Percentiles rank a stretch among this genome's conserved stretches.
phyloP scores from a whole-genome alignment of 1,140 invertebrate genomes.

The Pseudomyrmex concolor region DNA sequence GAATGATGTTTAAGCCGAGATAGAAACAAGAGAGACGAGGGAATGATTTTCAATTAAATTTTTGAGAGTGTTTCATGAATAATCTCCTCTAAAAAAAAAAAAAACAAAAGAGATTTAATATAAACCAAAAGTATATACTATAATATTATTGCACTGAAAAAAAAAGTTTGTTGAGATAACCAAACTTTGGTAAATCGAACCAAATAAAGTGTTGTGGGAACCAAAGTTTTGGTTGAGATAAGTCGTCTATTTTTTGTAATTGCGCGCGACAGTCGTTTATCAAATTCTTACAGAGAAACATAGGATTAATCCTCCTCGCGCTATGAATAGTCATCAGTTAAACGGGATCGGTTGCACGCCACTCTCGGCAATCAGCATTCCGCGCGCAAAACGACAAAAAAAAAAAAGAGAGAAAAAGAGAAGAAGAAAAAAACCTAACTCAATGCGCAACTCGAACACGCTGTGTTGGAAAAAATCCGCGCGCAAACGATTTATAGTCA shows the following conservation, averaged over 20 bases:
- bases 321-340: slow-evolving; percentile 23
- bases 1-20: slow-evolving; percentile 15
- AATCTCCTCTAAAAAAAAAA: background rate
- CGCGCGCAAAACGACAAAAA: background rate
- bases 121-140: too few relatives aligned
- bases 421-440: background rate
- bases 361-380: background rate
- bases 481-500: slow-evolving; percentile 23
- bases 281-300: background rate
- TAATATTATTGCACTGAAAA: too few relatives aligned
- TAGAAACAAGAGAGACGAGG: background rate
- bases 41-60: slow-evolving; percentile 23
- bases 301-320: slow-evolving; percentile 8
- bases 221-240: too few relatives aligned
- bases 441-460: background rate
- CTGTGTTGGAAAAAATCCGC: background rate
- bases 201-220: too few relatives aligned
- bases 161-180: too few relatives aligned
- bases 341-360: background rate
- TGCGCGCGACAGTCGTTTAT: slow-evolving; percentile 1
- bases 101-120: too few relatives aligned
- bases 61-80: background rate
- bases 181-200: too few relatives aligned
- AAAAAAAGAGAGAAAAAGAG: too few relatives aligned
- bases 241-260: background rate